Evolutionary conservation across 2,113 vertebrate genomes (phyloP).

Genomic region (Gobius niger): DNA sequence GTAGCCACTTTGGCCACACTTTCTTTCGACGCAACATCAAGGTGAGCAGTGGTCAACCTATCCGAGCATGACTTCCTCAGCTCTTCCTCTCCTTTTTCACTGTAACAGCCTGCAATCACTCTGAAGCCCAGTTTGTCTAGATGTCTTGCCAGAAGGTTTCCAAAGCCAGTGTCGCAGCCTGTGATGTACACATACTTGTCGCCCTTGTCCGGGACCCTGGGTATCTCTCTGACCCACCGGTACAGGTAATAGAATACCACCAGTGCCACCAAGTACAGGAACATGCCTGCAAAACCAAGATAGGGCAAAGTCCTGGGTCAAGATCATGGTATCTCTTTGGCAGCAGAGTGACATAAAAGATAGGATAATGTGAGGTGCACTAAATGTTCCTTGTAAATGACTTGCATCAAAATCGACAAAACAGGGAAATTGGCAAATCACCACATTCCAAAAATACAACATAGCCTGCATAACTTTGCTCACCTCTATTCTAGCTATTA

Average conservation of each 20-base stretch:
- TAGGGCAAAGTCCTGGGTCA: too few species aligned
- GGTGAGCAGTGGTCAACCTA: slow-evolving; percentile 61
- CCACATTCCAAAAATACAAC: too few species aligned
- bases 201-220: slow-evolving; percentile 57
- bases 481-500: too few species aligned
- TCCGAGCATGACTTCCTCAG: slow-evolving; percentile 79
- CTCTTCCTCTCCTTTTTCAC: slow-evolving; percentile 76
- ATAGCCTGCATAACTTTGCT: too few species aligned
- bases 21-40: slow-evolving; percentile 76
- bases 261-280: slow-evolving; percentile 62
- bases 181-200: slow-evolving; percentile 86
- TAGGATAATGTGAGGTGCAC: background rate
- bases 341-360: background rate
- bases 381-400: too few species aligned
- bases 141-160: slow-evolving; percentile 79
- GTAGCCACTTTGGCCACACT: slow-evolving; percentile 73
- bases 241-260: slow-evolving; percentile 62
- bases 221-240: slow-evolving; percentile 72
- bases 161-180: slow-evolving; percentile 89
- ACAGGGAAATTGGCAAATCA: too few species aligned
- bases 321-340: too few species aligned
- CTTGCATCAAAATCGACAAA: too few species aligned
- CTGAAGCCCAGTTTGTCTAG: slow-evolving; percentile 80
- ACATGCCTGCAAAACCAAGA: slow-evolving; percentile 59
- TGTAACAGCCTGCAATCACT: slow-evolving; percentile 85